Evolutionary conservation across 2,888 invertebrate species (phyloP).

Genomic region (Aporophyla nigra): DNA sequence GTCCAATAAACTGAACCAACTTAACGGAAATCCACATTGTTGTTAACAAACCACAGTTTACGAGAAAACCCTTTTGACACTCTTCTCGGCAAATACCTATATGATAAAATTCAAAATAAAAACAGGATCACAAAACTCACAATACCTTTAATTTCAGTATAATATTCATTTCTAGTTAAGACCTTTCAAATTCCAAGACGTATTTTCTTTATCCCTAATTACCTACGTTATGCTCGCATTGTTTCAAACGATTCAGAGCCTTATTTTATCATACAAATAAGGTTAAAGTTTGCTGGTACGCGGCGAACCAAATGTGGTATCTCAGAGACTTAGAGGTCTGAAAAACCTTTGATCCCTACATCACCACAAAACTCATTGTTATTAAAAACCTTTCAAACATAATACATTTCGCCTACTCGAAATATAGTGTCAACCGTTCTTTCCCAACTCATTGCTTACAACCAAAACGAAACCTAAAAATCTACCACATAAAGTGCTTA

Average conservation of each 20-base stretch:
- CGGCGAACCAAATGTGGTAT: too few relatives aligned
- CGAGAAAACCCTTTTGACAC: not conserved
- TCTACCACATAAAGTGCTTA: not conserved
- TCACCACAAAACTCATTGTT: slow-evolving; percentile 31
- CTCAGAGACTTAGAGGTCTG: too few relatives aligned
- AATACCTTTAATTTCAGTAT: not conserved
- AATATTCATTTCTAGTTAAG: not conserved
- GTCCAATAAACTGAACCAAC: not conserved
- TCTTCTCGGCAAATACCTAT: not conserved
- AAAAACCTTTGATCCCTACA: slow-evolving; percentile 33
- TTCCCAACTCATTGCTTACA: not conserved
- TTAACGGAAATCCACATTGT: not conserved
- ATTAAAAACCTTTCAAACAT: slow-evolving; percentile 50
- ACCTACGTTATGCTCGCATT: too few relatives aligned
- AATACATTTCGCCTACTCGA: slow-evolving; percentile 11
- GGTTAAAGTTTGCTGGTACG: too few relatives aligned
- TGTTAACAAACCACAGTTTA: not conserved
- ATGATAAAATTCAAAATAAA: not conserved
- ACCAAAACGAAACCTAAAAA: slow-evolving; percentile 22
- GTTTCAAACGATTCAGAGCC: too few relatives aligned
- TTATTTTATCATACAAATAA: too few relatives aligned
- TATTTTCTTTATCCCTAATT: too few relatives aligned
- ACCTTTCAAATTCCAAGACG: not conserved
- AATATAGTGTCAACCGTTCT: slow-evolving; percentile 20
- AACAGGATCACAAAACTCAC: not conserved